Conservation (phyloP, 37 sponge, comb jelly and placozoan species). For the Oopsacas minuta region DNA sequence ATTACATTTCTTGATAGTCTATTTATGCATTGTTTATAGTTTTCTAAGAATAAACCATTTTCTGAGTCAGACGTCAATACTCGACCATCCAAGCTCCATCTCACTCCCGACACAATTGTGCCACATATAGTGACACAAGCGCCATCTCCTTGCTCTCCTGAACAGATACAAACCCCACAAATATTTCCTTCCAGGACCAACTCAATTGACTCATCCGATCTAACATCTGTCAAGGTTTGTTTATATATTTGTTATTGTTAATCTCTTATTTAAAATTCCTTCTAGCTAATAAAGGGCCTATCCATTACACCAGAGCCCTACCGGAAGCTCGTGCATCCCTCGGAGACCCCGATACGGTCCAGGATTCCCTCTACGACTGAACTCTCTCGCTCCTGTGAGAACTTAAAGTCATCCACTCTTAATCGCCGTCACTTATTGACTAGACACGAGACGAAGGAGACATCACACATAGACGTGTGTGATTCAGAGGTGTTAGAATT, state of each 20-base stretch:
- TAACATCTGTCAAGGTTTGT: no score
- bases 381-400: not conserved
- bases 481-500: conserved; percentile 2
- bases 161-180: no score
- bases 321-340: not conserved
- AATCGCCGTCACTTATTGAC: not conserved
- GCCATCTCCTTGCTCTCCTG: not conserved
- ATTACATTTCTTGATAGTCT: no score
- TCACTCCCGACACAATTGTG: not conserved
- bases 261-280: no score
- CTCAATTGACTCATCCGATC: no score
- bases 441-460: not conserved
- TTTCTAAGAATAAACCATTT: no score
- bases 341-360: not conserved
- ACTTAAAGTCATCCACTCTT: not conserved
- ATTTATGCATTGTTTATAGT: no score
- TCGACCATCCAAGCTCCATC: not conserved
- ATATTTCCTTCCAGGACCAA: no score
- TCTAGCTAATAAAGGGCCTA: no score
- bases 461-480: not conserved
- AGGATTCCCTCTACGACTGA: not conserved
- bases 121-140: not conserved
- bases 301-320: not conserved
- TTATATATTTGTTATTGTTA: no score
- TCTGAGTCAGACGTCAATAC: no score